Evolutionary conservation across 2,888 invertebrate genomes (phyloP).

Genomic region (Pherbina coryleti): DNA sequence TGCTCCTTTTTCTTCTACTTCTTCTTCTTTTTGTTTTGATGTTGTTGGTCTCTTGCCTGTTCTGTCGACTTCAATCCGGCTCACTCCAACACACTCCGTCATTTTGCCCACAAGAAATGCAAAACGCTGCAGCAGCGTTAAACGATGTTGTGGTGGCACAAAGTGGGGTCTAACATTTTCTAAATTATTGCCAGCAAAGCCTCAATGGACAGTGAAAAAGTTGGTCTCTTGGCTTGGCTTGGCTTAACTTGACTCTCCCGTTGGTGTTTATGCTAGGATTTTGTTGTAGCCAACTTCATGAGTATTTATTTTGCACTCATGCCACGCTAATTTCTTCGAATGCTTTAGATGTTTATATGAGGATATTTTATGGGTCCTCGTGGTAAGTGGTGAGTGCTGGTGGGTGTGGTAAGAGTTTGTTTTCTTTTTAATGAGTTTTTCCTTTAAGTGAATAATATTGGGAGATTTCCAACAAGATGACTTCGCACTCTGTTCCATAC

Average conservation of each 20-base stretch:
- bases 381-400: too few relatives aligned
- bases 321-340: conserved; percentile 2
- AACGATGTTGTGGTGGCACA: neutral
- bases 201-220: conserved; percentile 19
- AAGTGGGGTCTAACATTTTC: neutral
- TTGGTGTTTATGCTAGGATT: too few relatives aligned
- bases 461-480: too few relatives aligned
- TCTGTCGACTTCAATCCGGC: neutral
- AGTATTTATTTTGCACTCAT: too few relatives aligned
- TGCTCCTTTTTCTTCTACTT: neutral
- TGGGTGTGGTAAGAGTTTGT: too few relatives aligned
- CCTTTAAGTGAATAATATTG: too few relatives aligned
- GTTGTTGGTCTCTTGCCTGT: neutral
- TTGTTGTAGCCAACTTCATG: too few relatives aligned
- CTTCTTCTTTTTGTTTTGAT: neutral
- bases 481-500: too few relatives aligned
- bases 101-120: neutral
- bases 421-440: too few relatives aligned
- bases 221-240: conserved; percentile 7
- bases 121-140: neutral
- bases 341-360: neutral
- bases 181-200: conserved; percentile 9
- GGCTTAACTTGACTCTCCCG: too few relatives aligned
- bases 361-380: neutral
- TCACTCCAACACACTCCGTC: neutral